Percentiles rank a stretch among this genome's conserved stretches.
phyloP scores from a whole-genome alignment of 1,140 invertebrate genomes.

The Papilio dardanus region DNA sequence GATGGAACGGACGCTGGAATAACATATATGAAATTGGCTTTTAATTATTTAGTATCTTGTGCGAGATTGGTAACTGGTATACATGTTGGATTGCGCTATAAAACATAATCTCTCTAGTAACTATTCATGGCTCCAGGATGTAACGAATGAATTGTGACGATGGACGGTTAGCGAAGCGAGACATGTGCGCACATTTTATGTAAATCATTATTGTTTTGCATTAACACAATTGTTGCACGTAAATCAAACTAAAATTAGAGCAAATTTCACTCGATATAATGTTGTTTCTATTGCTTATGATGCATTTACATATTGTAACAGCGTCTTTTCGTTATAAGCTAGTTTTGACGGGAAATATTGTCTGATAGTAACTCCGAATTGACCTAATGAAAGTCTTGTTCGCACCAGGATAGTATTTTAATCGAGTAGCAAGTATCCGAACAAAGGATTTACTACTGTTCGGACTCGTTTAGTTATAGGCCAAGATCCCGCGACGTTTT shows the following conservation, averaged over 20 bases:
- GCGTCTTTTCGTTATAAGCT: not conserved
- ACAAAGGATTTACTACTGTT: no score
- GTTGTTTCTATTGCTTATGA: no score
- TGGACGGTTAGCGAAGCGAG: not conserved
- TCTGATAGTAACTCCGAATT: not conserved
- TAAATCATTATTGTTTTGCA: constrained; percentile 23
- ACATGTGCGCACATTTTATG: constrained; percentile 11
- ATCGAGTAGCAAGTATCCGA: no score
- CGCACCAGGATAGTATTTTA: no score
- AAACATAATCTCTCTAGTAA: not conserved
- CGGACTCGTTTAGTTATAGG: no score
- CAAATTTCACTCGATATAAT: constrained; percentile 1
- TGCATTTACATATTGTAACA: not conserved
- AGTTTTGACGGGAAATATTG: not conserved
- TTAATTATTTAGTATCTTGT: not conserved
- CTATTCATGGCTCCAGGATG: constrained; percentile 13
- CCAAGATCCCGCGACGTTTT: no score
- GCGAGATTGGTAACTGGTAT: not conserved
- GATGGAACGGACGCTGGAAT: no score
- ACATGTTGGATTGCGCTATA: not conserved
- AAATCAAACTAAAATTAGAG: not conserved
- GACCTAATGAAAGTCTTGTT: no score
- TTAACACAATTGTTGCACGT: constrained; percentile 30
- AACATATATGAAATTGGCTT: no score
- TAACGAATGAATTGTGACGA: constrained; percentile 24